Evolutionary conservation across 2,888 invertebrate species (phyloP).

Genomic region (Nudaria mundana): DNA sequence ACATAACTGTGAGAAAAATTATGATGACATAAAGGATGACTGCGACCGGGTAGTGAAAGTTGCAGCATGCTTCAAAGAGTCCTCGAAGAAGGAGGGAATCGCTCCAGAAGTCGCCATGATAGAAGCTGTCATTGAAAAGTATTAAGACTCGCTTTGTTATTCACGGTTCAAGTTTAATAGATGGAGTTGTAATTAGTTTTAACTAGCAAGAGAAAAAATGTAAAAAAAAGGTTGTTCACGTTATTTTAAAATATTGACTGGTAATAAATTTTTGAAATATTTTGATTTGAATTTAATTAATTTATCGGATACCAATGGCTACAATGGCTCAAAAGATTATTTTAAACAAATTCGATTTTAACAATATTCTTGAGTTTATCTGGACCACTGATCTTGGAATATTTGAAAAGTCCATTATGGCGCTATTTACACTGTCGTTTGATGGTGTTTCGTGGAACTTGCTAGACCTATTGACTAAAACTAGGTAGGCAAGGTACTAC

Average conservation of each 20-base stretch:
- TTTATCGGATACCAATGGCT: background rate
- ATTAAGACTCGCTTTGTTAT: slow-evolving; percentile 26
- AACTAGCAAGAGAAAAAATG: slow-evolving; percentile 12
- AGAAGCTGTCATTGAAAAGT: slow-evolving; percentile 67
- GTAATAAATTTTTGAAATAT: background rate
- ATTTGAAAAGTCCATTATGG: no score
- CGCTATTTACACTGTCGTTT: no score
- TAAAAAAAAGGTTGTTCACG: slow-evolving; percentile 2
- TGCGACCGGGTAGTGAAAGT: slow-evolving; percentile 67
- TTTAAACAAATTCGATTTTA: no score
- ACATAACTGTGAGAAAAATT: slow-evolving; percentile 68
- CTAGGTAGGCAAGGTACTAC: no score
- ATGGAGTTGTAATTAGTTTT: background rate
- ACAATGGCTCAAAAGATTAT: no score
- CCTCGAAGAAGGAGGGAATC: slow-evolving; percentile 58
- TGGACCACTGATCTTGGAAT: no score
- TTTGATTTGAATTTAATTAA: background rate
- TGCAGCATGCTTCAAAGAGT: slow-evolving; percentile 67
- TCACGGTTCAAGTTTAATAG: background rate
- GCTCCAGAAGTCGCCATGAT: slow-evolving; percentile 73
- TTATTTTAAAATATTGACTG: background rate
- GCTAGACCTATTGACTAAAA: no score
- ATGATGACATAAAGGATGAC: slow-evolving; percentile 56
- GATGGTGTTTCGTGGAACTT: no score
- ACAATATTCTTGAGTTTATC: no score